These are phyloP conservation scores for Arion vulgaris DNA, from an alignment of 1,140 invertebrate genomes.

Conservation along the genomic window DNA sequence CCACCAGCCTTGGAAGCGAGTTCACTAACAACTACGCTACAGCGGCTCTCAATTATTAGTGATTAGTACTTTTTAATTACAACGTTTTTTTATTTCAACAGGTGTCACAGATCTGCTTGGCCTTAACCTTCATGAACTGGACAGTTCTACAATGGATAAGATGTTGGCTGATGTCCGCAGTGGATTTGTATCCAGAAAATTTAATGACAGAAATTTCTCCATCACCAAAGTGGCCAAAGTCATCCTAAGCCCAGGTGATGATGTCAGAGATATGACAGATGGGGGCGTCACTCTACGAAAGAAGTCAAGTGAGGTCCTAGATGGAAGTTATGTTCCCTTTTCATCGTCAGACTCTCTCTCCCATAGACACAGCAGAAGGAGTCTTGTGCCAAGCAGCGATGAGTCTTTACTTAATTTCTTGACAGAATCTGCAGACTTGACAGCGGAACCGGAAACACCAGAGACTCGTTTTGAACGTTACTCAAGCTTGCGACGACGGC, in stretches of 20 bases:
- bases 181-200: constrained; percentile 60
- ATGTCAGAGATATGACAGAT: constrained; percentile 25
- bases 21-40: no score
- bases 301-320: no score
- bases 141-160: constrained; percentile 49
- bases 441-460: constrained; percentile 33
- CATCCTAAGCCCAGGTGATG: constrained; percentile 43
- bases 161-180: constrained; percentile 65
- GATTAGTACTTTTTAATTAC: no score
- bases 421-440: constrained; percentile 41
- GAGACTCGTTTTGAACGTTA: constrained; percentile 56
- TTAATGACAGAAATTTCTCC: constrained; percentile 60
- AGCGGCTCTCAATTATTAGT: no score
- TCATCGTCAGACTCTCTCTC: constrained; percentile 56
- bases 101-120: neutral
- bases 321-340: constrained; percentile 43
- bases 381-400: constrained; percentile 17
- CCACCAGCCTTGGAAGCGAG: no score
- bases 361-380: constrained; percentile 50
- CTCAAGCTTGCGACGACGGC: constrained; percentile 57
- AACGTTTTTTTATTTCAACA: no score
- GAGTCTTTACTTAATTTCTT: constrained; percentile 62
- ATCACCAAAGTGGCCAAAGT: constrained; percentile 64
- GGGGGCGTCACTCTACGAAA: constrained; percentile 4
- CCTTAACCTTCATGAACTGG: neutral